Base-by-base conservation (phyloP, 2,888 invertebrate genomes). In the Cheilosia soror region DNA sequence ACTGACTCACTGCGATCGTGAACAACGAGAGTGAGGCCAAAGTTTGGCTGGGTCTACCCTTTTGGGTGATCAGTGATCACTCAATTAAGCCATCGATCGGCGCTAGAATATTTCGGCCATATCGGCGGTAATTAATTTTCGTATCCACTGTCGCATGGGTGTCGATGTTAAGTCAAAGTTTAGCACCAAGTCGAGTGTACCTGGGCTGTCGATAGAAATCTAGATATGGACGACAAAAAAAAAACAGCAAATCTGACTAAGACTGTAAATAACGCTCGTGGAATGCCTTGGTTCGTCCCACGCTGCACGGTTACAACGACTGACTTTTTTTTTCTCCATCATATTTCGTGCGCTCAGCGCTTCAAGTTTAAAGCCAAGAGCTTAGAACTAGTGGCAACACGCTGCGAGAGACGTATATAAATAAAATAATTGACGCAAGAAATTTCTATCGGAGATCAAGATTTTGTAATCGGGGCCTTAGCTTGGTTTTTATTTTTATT, bases 201-300 rank as follows among this genome's bases (percentile, higher is more conserved):
- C n/a, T 37, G 9, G 9, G 4, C 51, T 53, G 62, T 65, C 49
- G 63, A 76, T 65, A 15, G 42, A 49, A 65, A 73, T 78, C 78
- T 73, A 57, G 73, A 75, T 44, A 72, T 42, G 15, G 15, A 49
- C 25, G 31, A 31, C 55, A 20, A 20, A 58, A 29, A 33, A 55
- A 49, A 49, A 40, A 51, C 44, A 53, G 31, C 62, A 42, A 7
- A 58, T 37, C 84, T 80, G 73, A 84, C 80, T 81, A 66, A 71
- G 69, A 75, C 40, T 65, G 69, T 71, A 78, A 55, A 69, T 65
- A 75, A 79, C 58, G 80, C 76, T 31, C 49, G 51, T 72, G 85
- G 85, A 81, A 85, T 85, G 85, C 81, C 76, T 76, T 85, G 85
- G 81, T 51, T 81, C 85, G 81, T 85, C 85, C 85, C 85, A 85